Conservation (phyloP, 2,113 vertebrate species). For the Procapra przewalskii region DNA sequence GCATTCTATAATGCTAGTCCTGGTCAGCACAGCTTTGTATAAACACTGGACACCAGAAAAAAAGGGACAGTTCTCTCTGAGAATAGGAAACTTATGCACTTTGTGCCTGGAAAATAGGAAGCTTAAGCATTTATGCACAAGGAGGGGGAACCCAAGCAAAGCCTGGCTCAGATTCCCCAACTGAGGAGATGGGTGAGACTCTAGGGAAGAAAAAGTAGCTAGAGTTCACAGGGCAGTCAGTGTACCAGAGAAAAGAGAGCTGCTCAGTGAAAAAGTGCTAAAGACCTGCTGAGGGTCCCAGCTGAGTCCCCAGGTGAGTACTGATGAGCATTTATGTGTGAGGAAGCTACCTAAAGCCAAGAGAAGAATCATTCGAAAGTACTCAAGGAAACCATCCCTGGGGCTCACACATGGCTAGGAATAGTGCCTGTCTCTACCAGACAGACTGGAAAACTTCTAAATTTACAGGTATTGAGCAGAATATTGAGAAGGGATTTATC, state of each 20-base stretch:
- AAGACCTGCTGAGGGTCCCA: not conserved
- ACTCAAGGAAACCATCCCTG: not conserved
- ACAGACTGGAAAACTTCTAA: not conserved
- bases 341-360: not conserved
- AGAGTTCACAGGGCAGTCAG: not conserved
- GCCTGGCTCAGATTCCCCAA: not conserved
- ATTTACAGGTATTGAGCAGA: not conserved
- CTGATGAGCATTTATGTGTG: not conserved
- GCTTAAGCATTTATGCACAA: not conserved
- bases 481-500: not conserved
- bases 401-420: not conserved
- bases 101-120: not conserved
- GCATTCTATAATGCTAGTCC: not conserved
- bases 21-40: not conserved
- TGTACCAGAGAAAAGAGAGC: not conserved
- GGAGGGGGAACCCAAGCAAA: not conserved
- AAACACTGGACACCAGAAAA: not conserved
- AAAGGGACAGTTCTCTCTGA: not conserved
- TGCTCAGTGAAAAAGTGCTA: not conserved
- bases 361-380: not conserved
- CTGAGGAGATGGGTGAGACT: not conserved
- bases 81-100: not conserved
- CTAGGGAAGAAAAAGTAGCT: not conserved
- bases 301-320: not conserved
- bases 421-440: not conserved